phyloP scores from a whole-genome alignment of 2,797 vertebrate species.

The Clarias laeviceps region DNA sequence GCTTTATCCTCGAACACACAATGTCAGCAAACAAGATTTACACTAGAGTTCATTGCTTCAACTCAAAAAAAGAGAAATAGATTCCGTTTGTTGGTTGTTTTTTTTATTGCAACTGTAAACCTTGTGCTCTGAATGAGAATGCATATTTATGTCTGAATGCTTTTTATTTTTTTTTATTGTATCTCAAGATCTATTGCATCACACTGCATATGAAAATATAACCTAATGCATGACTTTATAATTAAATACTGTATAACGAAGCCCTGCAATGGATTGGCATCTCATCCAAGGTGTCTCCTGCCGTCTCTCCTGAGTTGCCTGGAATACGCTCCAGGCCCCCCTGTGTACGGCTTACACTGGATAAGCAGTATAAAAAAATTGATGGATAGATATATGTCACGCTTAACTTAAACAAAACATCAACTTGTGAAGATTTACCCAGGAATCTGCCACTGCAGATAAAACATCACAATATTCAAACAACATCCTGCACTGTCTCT shows the following conservation, averaged over 20 bases:
- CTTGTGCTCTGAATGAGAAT: neutral
- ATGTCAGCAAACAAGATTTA: slow-evolving; percentile 80
- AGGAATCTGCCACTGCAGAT: neutral
- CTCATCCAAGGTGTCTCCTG: too few species aligned
- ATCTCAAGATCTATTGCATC: too few species aligned
- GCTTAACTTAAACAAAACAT: neutral
- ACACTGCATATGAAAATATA: too few species aligned
- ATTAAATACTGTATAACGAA: too few species aligned
- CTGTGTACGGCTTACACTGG: too few species aligned
- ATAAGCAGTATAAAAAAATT: too few species aligned
- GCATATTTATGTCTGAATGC: neutral
- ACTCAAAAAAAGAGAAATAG: neutral
- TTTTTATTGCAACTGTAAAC: neutral
- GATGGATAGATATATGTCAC: neutral
- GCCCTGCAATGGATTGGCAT: too few species aligned
- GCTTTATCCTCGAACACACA: slow-evolving; percentile 70
- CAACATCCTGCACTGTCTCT: neutral
- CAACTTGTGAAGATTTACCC: neutral
- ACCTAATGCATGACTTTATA: too few species aligned
- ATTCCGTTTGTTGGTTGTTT: neutral
- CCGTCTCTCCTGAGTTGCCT: too few species aligned
- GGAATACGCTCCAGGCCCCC: too few species aligned
- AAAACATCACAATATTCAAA: neutral
- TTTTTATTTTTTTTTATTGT: neutral
- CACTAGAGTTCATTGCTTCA: slow-evolving; percentile 70